Evolutionary conservation across 2,113 vertebrate species (phyloP), one percentile per base, ranked within the genome.

Genomic region (Silurus asotus): DNA sequence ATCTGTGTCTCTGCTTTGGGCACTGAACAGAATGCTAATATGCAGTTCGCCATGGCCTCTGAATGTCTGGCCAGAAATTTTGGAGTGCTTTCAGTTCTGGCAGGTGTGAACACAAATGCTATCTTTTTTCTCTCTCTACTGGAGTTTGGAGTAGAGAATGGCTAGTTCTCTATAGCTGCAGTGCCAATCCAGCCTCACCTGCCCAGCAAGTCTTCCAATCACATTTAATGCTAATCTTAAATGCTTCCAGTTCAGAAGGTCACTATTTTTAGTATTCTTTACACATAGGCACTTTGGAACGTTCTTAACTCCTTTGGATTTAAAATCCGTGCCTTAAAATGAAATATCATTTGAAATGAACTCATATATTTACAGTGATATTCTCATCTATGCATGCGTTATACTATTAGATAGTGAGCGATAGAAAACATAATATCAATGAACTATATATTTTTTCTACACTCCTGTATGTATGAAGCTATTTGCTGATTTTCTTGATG

Each of bases 81-180:
- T 93, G 93, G 91, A 93, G 90, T 83, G 90, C 81, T 86, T 93
- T 93, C 92, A 94, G 91, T 56, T 91, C 81, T 88, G 90, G 92
- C 93, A 94, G 93, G 93, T 94, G 93, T 90, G 91, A 88, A 90
- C 86, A 81, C 83, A 91, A 91, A 59, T 49, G 59, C 23, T n/a
- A n/a, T 82, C 83, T 76, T 76, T 74, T n/a, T 37, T 37, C 37
- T 37, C 37, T 65, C 76, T 76, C 81, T 62, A 59, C 83, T 76
- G 64, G 70, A 56, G 25, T 87, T 75, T 83, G 17, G 11, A 64
- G 8, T 58, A 51, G 37, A 58, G 61, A 17, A 49, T 20, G 11
- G 11, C 48, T 37, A 74, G 45, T 19, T 74, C 45, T 25, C 45
- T 25, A 55, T 53, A 2, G 13, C 11, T 51, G 28, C 55, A 20